A percentile compares a stretch with the other conserved stretches of the same genome.
These are phyloP conservation scores for Hyposmocoma kahamanoa DNA, from an alignment of 1,140 invertebrate species.

Conservation along the genomic window DNA sequence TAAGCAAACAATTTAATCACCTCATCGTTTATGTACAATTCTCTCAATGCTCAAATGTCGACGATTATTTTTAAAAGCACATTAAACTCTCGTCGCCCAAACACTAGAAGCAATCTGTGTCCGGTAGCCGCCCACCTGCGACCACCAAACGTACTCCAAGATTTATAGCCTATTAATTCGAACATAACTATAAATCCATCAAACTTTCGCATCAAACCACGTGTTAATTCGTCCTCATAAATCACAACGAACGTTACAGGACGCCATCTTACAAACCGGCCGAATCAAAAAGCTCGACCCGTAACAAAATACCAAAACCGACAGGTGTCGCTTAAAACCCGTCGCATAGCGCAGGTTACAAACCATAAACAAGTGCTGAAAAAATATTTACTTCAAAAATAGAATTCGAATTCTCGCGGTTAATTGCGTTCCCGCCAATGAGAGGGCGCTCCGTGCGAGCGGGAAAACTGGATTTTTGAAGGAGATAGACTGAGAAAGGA, in stretches of 20 bases:
- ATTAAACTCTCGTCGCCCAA: conserved; percentile 12
- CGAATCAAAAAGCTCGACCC: conserved; percentile 29
- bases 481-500: conserved; percentile 29
- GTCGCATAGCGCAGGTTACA: conserved; percentile 27
- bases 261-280: conserved; percentile 37
- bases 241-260: conserved; percentile 25
- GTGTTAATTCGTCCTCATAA: conserved; percentile 55
- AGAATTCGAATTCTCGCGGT: conserved; percentile 71
- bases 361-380: conserved; percentile 58
- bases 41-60: too few relatives aligned
- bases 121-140: conserved; percentile 17
- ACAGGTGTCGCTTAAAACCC: conserved; percentile 44
- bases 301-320: conserved; percentile 13
- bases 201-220: conserved; percentile 32
- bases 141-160: neutral
- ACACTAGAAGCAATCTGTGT: too few relatives aligned
- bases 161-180: conserved; percentile 20
- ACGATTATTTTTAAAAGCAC: conserved; percentile 14
- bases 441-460: conserved; percentile 43
- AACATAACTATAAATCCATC: conserved; percentile 59
- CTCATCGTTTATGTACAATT: too few relatives aligned
- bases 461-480: conserved; percentile 29
- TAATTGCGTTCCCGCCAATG: conserved; percentile 68
- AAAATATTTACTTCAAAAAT: conserved; percentile 72
- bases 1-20: too few relatives aligned